phyloP scores from a whole-genome alignment of 2,888 invertebrate genomes.

The Temnothorax rugatulus region DNA sequence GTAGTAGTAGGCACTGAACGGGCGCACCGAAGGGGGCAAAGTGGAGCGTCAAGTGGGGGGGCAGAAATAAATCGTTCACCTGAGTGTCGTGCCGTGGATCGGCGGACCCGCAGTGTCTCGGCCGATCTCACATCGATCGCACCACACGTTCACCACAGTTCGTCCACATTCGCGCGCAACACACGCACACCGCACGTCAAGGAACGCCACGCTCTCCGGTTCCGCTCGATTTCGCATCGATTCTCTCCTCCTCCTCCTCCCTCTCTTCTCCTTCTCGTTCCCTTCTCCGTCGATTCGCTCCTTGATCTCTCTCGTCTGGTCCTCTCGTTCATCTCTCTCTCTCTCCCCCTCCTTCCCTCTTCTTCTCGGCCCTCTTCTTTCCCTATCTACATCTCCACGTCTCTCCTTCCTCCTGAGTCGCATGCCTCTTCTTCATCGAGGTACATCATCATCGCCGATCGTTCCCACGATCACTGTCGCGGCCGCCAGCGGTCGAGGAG shows the following conservation, averaged over 20 bases:
- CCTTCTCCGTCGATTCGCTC: background rate
- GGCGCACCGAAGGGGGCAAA: slow-evolving; percentile 37
- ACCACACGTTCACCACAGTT: slow-evolving; percentile 31
- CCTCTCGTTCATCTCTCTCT: background rate
- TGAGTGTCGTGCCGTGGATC: slow-evolving; percentile 72
- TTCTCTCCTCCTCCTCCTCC: background rate
- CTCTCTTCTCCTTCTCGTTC: background rate
- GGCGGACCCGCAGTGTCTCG: slow-evolving; percentile 79
- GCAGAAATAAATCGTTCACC: slow-evolving; percentile 85
- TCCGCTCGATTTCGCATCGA: slow-evolving; percentile 19
- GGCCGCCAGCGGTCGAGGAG: slow-evolving; percentile 35
- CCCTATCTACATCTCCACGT: slow-evolving; percentile 7
- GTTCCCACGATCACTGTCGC: slow-evolving; percentile 53
- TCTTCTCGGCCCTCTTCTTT: slow-evolving; percentile 1
- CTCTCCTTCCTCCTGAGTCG: slow-evolving; percentile 20
- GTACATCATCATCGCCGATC: slow-evolving; percentile 35
- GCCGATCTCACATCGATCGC: slow-evolving; percentile 81
- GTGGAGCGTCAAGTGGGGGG: slow-evolving; percentile 77
- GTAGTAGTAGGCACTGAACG: slow-evolving; percentile 37
- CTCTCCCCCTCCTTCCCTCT: background rate
- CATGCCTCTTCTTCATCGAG: slow-evolving; percentile 40
- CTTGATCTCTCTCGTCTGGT: slow-evolving; percentile 2
- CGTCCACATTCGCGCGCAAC: slow-evolving; percentile 1
- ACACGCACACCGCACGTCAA: background rate
- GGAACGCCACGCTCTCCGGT: background rate